Evolutionary conservation across 1,140 invertebrate species (phyloP).

Genomic region (Pachypeltis micranthus): DNA sequence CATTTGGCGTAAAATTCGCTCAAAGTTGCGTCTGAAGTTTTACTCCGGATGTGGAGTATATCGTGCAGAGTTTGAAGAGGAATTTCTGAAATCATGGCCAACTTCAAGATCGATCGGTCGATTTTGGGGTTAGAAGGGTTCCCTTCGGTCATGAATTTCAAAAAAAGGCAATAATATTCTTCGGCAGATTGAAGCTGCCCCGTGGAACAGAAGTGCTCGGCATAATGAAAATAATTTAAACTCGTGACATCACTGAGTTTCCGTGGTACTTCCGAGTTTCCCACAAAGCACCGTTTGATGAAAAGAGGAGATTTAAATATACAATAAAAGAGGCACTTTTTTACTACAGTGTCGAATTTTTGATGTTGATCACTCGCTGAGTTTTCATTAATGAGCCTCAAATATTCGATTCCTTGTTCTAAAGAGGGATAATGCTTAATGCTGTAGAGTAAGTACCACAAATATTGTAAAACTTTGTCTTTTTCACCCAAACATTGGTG

Average conservation of each 20-base stretch:
- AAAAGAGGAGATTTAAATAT: background rate
- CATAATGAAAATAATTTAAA: background rate
- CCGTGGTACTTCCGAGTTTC: background rate
- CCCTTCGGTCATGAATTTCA: background rate
- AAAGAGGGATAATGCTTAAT: background rate
- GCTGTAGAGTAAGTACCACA: background rate
- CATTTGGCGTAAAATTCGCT: background rate
- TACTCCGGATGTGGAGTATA: background rate
- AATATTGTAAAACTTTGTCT: background rate
- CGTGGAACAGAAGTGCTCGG: background rate
- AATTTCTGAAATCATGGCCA: background rate
- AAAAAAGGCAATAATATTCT: background rate
- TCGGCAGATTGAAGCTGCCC: background rate
- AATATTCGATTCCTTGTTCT: background rate
- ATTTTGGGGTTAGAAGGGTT: background rate
- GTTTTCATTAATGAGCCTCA: background rate
- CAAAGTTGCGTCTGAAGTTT: background rate
- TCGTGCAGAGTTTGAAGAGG: background rate
- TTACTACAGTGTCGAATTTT: background rate
- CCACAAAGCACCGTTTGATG: background rate
- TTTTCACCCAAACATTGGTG: background rate
- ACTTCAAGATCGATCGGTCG: background rate
- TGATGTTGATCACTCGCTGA: background rate
- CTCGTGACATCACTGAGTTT: background rate
- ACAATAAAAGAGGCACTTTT: background rate